Evolutionary conservation across 1,140 invertebrate species (phyloP), one percentile per base, ranked within the genome.

Genomic region (Drosophila baimaii): DNA sequence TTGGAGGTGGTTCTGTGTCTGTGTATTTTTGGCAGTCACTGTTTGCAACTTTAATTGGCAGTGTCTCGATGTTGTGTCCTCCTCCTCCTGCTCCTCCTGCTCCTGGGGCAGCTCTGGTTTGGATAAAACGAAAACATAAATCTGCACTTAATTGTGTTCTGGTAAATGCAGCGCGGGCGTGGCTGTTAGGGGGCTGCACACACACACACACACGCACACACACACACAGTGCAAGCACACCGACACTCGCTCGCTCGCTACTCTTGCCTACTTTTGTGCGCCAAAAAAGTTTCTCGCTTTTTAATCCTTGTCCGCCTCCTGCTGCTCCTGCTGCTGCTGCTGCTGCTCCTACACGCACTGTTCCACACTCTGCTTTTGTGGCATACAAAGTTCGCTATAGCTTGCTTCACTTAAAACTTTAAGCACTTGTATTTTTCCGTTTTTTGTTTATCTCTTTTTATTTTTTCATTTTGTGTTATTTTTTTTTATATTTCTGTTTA

Each of bases 41-140:
- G 39, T 46, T 23, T 25, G 68, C 69, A 51, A 52, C 54, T 47
- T 46, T 39, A 66, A 66, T 81, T 83, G 79, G 79, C 80, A 79
- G 75, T 78, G 51, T 25, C 12, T 65, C 57, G 61, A 35, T 73
- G 55, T 25, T 15, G 21, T 37, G 39, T n/a, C 3, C 44, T 46
- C 23, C 23, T 29, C 15, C 25, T 31, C 10, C 10, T 6, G 10
- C 47, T 49, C 25, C 3, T 17, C 12, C 27, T 31, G 5, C 47
- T 17, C 15, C 23, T 23, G 4, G 46, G 46, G 46, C 46, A 54
- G 51, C 51, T 54, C 51, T 27, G 52, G n/a, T n/a, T n/a, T 29
- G 57, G 19, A 59, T 54, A 29, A 9, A 41, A 46, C 15, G 44
- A 58, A 72, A 72, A 71, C 69, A 77, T 69, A 68, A 77, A 57